Evolutionary conservation across 2,888 invertebrate genomes (phyloP).

Genomic region (Cheiracanthium punctorium): DNA sequence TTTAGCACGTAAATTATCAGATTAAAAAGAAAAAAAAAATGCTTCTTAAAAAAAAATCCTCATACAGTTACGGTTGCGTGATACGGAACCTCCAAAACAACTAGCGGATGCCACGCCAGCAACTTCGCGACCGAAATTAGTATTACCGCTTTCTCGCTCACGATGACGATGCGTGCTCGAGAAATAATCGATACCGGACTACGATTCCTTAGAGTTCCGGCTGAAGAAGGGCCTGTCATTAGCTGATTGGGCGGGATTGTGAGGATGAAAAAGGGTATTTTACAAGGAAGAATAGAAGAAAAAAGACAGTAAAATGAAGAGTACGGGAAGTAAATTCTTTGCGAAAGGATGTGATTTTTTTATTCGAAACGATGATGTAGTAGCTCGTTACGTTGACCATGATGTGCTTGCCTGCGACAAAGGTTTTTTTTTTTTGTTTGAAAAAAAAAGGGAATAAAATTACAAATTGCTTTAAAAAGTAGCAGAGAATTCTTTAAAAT

Average conservation of each 20-base stretch:
- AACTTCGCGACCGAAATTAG: neutral
- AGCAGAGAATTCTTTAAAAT: too few species aligned
- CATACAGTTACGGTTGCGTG: neutral
- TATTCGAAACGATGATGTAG: too few species aligned
- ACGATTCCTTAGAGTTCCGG: conserved; percentile 2
- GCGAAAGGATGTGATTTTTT: neutral
- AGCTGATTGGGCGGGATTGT: conserved; percentile 17
- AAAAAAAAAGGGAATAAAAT: too few species aligned
- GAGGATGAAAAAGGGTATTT: neutral
- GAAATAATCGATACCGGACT: neutral
- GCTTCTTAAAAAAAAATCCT: neutral
- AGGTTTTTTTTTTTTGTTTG: too few species aligned
- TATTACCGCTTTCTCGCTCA: neutral
- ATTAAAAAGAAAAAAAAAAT: too few species aligned
- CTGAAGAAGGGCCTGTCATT: conserved; percentile 1
- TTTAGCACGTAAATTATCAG: neutral
- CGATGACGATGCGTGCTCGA: conserved; percentile 8
- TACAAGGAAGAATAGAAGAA: neutral
- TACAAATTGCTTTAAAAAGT: too few species aligned
- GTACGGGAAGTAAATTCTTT: neutral
- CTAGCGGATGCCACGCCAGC: neutral
- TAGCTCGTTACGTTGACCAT: too few species aligned
- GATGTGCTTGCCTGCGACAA: too few species aligned
- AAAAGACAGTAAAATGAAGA: neutral
- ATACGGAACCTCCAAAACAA: neutral